Base-by-base conservation (phyloP, 2,797 vertebrate species). In the Coranthus polyacanthus region DNA sequence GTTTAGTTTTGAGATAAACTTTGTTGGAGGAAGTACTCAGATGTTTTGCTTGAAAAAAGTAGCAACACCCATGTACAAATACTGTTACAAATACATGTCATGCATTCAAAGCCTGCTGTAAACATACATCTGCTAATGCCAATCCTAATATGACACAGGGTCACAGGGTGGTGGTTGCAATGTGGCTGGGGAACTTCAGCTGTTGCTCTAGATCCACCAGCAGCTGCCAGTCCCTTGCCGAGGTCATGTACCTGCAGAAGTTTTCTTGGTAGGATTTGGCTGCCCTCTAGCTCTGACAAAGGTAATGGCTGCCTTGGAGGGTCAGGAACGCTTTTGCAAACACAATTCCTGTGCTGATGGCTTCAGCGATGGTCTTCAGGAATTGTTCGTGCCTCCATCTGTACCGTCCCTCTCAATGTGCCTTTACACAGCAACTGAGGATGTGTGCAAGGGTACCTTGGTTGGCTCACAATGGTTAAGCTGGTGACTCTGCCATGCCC, bases 341-440 rank as follows among this genome's bases (percentile, higher is more conserved):
- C 17, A 12, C 21, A 15, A 52, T 2, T 26, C 16, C 50, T 42
- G 12, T 26, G 10, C 50, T 55, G 36, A 64, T 63, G 21, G 45
- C 51, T 68, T 68, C 41, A 8, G 34, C 15, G 3, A 75, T 54
- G 46, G 47, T 41, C 26, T 52, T 69, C 6, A 69, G 47, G 21
- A 69, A 44, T 37, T 47, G 52, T n/a, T 67, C 15, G 1, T 69
- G 36, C 41, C 46, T 47, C 18, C 52, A 75, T 18, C 21, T 0
- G 8, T 44, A 49, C 39, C 39, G 2, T 6, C 65, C 46, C 12
- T 59, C 46, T 36, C 44, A 44, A 58, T 52, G 47, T 49, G 24
- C 37, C 3, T 22, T 66, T 29, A 32, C 1, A 10, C 8, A 32
- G 29, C 29, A 32, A 9, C 29, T 32, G 29, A 10, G 29, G 29